phyloP scores from a whole-genome alignment of 1,140 invertebrate species.

The Eriosoma lanigerum region DNA sequence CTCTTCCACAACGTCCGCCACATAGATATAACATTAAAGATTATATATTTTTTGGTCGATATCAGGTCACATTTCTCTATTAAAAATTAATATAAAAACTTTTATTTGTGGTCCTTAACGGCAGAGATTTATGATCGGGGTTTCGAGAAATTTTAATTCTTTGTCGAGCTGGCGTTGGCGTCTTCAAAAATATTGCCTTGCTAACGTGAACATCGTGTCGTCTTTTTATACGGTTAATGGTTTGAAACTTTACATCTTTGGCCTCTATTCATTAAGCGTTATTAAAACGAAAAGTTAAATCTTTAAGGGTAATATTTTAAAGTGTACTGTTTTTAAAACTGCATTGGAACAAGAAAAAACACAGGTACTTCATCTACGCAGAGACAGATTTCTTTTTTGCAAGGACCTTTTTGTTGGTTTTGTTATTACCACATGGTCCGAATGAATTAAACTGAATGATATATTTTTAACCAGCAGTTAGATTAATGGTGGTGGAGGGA shows the following conservation, averaged over 20 bases:
- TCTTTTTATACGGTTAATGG: slow-evolving; percentile 38
- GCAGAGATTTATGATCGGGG: slow-evolving; percentile 40
- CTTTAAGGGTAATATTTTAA: slow-evolving; percentile 22
- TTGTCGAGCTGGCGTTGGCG: not conserved
- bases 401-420: not conserved
- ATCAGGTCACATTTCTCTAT: not conserved
- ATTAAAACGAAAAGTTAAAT: slow-evolving; percentile 21
- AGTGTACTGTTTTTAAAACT: not conserved
- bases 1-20: not conserved
- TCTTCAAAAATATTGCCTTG: slow-evolving; percentile 1
- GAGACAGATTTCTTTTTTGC: not conserved
- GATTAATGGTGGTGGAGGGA: not conserved
- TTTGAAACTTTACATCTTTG: slow-evolving; percentile 31
- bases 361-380: not conserved
- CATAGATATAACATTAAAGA: not conserved
- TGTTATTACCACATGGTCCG: not conserved
- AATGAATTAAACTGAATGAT: not conserved
- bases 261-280: slow-evolving; percentile 17
- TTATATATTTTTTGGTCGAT: slow-evolving; percentile 26
- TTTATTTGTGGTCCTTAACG: slow-evolving; percentile 28
- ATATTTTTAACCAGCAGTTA: not conserved
- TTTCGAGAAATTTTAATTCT: slow-evolving; percentile 22
- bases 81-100: slow-evolving; percentile 50
- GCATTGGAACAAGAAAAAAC: not conserved
- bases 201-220: not conserved